Evolutionary conservation across 2,888 invertebrate genomes (phyloP).

Genomic region (Microctonus aethiopoides): DNA sequence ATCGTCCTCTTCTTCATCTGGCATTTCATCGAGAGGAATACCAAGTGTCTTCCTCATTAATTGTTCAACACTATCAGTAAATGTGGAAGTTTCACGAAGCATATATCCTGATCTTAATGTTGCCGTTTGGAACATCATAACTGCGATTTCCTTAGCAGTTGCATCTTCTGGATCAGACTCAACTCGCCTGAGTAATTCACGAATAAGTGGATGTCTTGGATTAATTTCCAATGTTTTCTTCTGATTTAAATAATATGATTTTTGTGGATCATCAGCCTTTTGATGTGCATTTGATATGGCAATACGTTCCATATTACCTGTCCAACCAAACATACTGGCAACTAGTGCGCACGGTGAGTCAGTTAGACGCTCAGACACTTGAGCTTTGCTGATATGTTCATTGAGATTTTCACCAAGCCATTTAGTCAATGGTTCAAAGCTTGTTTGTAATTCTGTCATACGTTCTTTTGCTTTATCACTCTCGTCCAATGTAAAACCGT

Average conservation of each 20-base stretch:
- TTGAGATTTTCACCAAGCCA: conserved; percentile 90
- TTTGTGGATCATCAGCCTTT: conserved; percentile 91
- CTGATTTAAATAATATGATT: conserved; percentile 88
- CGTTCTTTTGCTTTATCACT: conserved; percentile 75
- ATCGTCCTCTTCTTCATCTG: conserved; percentile 62
- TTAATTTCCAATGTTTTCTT: conserved; percentile 98
- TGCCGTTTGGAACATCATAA: conserved; percentile 92
- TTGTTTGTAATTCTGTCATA: conserved; percentile 79
- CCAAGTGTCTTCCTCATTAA: conserved; percentile 88
- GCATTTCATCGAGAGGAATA: conserved; percentile 78
- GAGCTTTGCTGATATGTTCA: conserved; percentile 81
- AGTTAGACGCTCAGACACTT: conserved; percentile 87
- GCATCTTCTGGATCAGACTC: conserved; percentile 81
- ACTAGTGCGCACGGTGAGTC: conserved; percentile 96
- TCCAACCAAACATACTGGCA: conserved; percentile 98
- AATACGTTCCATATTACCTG: conserved; percentile 98
- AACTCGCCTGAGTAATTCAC: conserved; percentile 88
- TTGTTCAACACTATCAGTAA: conserved; percentile 89
- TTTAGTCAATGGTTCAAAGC: conserved; percentile 88
- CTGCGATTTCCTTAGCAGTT: conserved; percentile 84
- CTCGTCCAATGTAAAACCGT: conserved; percentile 90
- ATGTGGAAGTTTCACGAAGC: conserved; percentile 86
- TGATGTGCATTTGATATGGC: conserved; percentile 96
- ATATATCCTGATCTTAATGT: conserved; percentile 94
- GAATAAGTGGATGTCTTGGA: conserved; percentile 95